Percentiles rank a stretch among this genome's conserved stretches.
These are phyloP conservation scores for Andinoacara biseriatus DNA, from an alignment of 2,113 vertebrate species.

Conservation along the genomic window DNA sequence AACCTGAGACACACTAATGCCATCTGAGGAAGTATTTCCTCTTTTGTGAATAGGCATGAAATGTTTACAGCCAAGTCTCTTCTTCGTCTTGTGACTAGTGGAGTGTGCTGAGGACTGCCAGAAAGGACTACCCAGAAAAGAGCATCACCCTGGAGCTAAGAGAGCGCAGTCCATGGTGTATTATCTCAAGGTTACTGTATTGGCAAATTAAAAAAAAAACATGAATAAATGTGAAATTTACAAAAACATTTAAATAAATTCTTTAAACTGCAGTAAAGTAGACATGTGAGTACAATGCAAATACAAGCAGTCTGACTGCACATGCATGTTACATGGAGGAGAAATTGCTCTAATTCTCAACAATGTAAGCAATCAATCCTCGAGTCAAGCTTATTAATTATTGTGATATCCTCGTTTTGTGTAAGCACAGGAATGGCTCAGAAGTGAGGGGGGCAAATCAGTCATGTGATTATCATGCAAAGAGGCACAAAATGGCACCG, in stretches of 20 bases:
- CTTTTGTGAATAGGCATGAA: rapidly evolving
- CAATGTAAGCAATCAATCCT: no score
- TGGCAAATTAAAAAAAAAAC: not conserved
- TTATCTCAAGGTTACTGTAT: not conserved
- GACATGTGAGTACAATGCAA: no score
- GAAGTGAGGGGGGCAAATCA: rapidly evolving
- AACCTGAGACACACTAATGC: not conserved
- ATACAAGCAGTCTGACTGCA: no score
- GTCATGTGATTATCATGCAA: not conserved
- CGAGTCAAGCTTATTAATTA: no score
- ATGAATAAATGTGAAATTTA: not conserved
- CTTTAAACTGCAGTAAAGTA: not conserved
- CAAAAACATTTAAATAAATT: not conserved
- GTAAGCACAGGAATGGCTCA: no score
- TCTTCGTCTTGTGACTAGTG: not conserved
- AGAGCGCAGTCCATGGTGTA: not conserved
- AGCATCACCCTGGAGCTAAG: not conserved
- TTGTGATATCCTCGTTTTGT: no score
- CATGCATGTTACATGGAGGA: no score
- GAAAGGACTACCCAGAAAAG: not conserved
- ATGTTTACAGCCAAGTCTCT: not conserved
- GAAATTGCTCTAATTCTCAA: no score
- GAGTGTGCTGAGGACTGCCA: not conserved
- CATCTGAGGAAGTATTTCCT: not conserved
- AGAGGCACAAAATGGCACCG: not conserved